Percentiles rank a stretch among this genome's conserved stretches.
These are phyloP conservation scores for Myiopsitta monachus DNA, from an alignment of 2,113 vertebrate genomes.

Conservation along the genomic window DNA sequence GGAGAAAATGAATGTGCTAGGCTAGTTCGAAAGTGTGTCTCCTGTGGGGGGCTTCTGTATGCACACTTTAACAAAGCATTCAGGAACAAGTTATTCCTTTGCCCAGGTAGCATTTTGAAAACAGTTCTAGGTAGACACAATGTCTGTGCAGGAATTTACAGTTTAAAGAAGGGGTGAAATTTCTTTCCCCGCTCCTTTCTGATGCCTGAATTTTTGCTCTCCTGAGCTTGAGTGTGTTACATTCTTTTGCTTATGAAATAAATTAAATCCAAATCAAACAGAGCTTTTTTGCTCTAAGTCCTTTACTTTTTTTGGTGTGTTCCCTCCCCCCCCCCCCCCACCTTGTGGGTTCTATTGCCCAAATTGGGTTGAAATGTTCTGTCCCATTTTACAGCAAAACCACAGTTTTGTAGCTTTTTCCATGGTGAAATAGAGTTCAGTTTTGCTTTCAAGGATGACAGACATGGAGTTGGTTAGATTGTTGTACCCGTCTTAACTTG, in stretches of 20 bases:
- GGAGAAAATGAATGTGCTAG: neutral
- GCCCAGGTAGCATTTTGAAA: neutral
- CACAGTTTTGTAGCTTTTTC: constrained; percentile 50
- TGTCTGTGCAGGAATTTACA: neutral
- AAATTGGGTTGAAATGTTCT: constrained; percentile 28
- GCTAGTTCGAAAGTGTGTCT: neutral
- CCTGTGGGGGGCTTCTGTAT: neutral
- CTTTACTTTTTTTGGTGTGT: accelerated
- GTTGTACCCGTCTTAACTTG: constrained; percentile 60
- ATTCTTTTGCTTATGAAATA: constrained; percentile 17
- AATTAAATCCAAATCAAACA: constrained; percentile 16
- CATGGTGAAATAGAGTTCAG: constrained; percentile 56
- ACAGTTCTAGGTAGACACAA: neutral
- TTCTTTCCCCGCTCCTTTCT: neutral
- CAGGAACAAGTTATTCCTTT: neutral
- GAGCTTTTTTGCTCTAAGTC: neutral
- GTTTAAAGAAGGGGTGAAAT: neutral
- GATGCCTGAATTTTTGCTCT: neutral
- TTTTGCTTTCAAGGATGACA: constrained; percentile 65
- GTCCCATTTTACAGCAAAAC: constrained; percentile 49
- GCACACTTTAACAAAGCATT: neutral
- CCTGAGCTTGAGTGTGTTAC: neutral
- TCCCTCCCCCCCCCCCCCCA: no score
- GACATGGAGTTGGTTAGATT: constrained; percentile 25
- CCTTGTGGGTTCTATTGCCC: neutral